A percentile compares a stretch with the other conserved stretches of the same genome.
These are phyloP conservation scores for Euthynnus affinis DNA, from an alignment of 2,797 vertebrate species.

Conservation along the genomic window DNA sequence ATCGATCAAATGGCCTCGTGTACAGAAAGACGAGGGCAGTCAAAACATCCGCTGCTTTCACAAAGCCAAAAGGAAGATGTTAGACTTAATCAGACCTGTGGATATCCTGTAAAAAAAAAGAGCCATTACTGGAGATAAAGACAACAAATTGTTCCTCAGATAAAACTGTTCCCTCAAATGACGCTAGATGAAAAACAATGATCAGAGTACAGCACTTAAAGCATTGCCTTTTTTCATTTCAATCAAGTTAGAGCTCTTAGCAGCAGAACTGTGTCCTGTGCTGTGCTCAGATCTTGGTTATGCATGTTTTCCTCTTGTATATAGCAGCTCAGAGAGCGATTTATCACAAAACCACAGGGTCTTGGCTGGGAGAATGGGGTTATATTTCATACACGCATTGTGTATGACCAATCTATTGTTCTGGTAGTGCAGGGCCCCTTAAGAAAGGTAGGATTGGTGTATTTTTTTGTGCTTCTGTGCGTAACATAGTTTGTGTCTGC, in stretches of 20 bases:
- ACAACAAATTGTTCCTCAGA: slow-evolving; percentile 10
- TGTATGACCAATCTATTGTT: slow-evolving; percentile 78
- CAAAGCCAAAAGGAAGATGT: not conserved
- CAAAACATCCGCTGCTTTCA: not conserved
- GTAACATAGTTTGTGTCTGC: slow-evolving; percentile 25
- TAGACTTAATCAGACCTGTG: not conserved
- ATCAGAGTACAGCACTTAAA: slow-evolving; percentile 28
- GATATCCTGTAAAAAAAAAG: slow-evolving; percentile 4
- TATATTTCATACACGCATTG: slow-evolving; percentile 77
- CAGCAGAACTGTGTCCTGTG: slow-evolving; percentile 22
- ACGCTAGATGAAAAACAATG: slow-evolving; percentile 22
- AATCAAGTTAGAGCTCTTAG: slow-evolving; percentile 7
- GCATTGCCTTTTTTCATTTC: not conserved
- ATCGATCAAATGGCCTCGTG: slow-evolving; percentile 25
- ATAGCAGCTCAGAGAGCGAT: slow-evolving; percentile 59
- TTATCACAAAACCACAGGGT: slow-evolving; percentile 74
- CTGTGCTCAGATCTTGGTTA: slow-evolving; percentile 54
- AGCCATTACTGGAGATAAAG: not conserved
- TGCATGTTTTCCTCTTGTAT: slow-evolving; percentile 67
- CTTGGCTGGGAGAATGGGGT: slow-evolving; percentile 64
- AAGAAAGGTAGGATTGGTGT: slow-evolving; percentile 39
- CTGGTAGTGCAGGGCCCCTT: slow-evolving; percentile 57
- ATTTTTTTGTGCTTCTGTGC: slow-evolving; percentile 24
- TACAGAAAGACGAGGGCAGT: not conserved
- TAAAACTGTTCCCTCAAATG: slow-evolving; percentile 21